A percentile compares a stretch with the other conserved stretches of the same genome.
These are phyloP conservation scores for Petrosia ficiformis DNA, from an alignment of 37 sponge, comb jelly and placozoan species.

Conservation along the genomic window DNA sequence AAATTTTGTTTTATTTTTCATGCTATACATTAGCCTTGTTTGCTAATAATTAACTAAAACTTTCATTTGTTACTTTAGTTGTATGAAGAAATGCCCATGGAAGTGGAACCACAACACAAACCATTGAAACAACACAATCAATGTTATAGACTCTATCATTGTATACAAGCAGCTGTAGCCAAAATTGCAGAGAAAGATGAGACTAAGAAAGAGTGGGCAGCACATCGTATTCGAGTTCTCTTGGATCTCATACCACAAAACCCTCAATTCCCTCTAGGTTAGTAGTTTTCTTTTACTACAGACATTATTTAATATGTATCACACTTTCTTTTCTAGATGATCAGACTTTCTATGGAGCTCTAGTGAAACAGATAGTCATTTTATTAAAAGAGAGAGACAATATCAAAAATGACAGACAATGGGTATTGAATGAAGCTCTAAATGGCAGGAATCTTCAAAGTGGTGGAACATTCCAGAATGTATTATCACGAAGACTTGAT, in stretches of 20 bases:
- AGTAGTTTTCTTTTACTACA: too few relatives aligned
- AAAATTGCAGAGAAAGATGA: conserved; percentile 10
- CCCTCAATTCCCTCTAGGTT: conserved; percentile 6
- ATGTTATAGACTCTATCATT: conserved; percentile 22
- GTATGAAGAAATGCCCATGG: too few relatives aligned
- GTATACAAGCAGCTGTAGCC: conserved; percentile 61
- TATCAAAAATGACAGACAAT: conserved; percentile 1
- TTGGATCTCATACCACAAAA: conserved; percentile 32
- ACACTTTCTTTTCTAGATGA: conserved; percentile 16
- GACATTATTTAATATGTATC: too few relatives aligned
- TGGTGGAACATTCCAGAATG: conserved; percentile 70
- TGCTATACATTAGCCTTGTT: too few relatives aligned
- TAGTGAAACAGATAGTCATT: conserved; percentile 39
- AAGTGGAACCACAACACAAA: too few relatives aligned
- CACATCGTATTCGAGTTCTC: conserved; percentile 23
- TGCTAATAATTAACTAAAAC: too few relatives aligned
- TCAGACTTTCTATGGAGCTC: conserved; percentile 43
- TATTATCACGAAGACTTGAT: conserved; percentile 48
- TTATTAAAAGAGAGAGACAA: conserved; percentile 55
- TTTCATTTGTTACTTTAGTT: too few relatives aligned
- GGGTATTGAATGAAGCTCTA: conserved; percentile 67
- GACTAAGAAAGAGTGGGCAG: conserved; percentile 17
- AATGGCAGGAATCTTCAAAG: conserved; percentile 32
- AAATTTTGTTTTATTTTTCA: too few relatives aligned
- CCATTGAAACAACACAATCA: conserved; percentile 5